Evolutionary conservation across 1,140 invertebrate species (phyloP), one percentile per base, ranked within the genome.

Genomic region (Thaumatotibia leucotreta): DNA sequence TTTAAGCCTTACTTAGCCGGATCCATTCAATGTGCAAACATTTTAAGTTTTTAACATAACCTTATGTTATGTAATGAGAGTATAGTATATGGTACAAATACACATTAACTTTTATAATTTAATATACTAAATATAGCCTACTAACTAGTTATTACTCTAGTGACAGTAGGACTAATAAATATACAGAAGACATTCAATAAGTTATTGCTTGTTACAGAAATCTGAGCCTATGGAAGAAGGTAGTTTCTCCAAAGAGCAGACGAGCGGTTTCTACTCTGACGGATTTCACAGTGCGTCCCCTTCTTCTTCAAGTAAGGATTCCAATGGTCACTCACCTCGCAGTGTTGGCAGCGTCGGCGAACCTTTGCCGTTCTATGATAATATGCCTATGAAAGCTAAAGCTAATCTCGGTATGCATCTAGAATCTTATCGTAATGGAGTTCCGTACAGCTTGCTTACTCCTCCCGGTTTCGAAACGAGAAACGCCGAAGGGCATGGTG

Each of bases 251-350:
- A 91, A 91, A 58, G 88, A 89, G 24, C 86, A 88, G 69, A 77
- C 77, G 14, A 91, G 87, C 64, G 86, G 85, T n/a, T 91, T 89
- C 67, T 89, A 89, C 68, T 92, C 90, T 0, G 91, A 92, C 67
- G 88, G 89, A 10, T 92, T 92, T 67, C 91, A 91, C 65, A 92
- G 91, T 65, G 86, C 90, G 0, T 92, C 91, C 0, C 91, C 91
- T 2, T 91, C 91, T 4, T 91, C 86, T 0, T 91, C 88, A 1
- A 91, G 88, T 62, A 92, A 89, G 32, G 91, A 91, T 66, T 92
- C 90, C 0, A 91, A 87, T 62, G 85, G 84, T 0, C 83, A 90
- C 58, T 91, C 90, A 4, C 91, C 89, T 0, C 74, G 83, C 27
- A 91, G 88, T 70, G 83, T 85, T 8, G 82, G 84, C 54, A 89